Conservation (phyloP, 2,797 vertebrate genomes). For the Sebastes matsubarae region DNA sequence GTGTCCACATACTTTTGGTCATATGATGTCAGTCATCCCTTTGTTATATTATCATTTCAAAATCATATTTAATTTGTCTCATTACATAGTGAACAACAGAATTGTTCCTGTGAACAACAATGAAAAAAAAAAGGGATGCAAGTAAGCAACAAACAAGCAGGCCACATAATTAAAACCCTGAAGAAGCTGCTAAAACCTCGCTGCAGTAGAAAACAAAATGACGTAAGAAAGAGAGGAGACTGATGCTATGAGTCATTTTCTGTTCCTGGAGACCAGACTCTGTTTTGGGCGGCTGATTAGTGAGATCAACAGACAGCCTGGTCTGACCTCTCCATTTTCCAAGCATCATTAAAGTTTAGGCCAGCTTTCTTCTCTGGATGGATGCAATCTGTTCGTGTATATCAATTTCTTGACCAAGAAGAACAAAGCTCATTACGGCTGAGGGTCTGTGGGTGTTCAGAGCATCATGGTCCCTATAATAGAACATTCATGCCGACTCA, state of each 20-base stretch:
- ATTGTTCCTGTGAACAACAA: neutral
- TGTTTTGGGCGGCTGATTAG: slow-evolving; percentile 36
- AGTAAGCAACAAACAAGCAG: neutral
- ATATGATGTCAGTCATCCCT: neutral
- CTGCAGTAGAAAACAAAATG: slow-evolving; percentile 12
- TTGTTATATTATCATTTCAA: neutral
- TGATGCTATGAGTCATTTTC: slow-evolving; percentile 23
- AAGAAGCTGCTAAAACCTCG: neutral
- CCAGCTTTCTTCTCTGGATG: slow-evolving; percentile 24
- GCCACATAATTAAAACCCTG: slow-evolving; percentile 20
- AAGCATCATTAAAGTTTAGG: slow-evolving; percentile 27
- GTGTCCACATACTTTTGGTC: neutral
- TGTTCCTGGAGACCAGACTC: slow-evolving; percentile 1
- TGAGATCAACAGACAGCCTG: slow-evolving; percentile 23
- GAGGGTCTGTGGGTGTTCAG: slow-evolving; percentile 18
- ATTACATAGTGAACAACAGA: neutral
- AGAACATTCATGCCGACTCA: slow-evolving; percentile 35
- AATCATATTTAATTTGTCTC: neutral
- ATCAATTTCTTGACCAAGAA: slow-evolving; percentile 24
- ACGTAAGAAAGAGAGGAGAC: neutral
- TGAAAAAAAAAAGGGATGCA: neutral
- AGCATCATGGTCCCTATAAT: slow-evolving; percentile 39
- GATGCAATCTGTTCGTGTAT: slow-evolving; percentile 6
- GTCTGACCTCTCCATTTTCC: slow-evolving; percentile 32
- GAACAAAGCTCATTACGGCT: slow-evolving; percentile 50